Percentiles rank a stretch among this genome's conserved stretches.
Conservation (phyloP, 2,888 invertebrate species). For the Phorcus lineatus region DNA sequence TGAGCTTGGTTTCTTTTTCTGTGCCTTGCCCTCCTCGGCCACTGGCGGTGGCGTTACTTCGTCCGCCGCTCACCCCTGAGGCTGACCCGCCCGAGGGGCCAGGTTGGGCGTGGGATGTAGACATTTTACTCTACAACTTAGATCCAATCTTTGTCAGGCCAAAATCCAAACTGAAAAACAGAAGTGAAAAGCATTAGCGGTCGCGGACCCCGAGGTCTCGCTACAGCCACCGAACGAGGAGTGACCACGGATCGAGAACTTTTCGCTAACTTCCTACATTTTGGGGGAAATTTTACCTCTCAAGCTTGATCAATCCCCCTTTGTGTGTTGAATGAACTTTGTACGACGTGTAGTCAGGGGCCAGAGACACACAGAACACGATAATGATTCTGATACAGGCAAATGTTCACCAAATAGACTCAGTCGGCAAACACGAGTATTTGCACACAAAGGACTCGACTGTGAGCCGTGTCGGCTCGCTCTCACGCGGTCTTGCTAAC, state of each 20-base stretch:
- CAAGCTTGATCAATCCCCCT: background rate
- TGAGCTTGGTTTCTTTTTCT: slow-evolving; percentile 30
- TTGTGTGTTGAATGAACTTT: background rate
- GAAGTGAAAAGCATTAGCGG: background rate
- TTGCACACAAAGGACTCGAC: slow-evolving; percentile 20
- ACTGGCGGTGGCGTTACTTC: background rate
- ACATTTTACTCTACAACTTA: slow-evolving; percentile 11
- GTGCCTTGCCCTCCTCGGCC: slow-evolving; percentile 7
- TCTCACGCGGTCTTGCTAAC: slow-evolving; percentile 14
- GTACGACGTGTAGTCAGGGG: background rate
- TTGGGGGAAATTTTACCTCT: slow-evolving; percentile 1
- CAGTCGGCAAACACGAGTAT: slow-evolving; percentile 23
- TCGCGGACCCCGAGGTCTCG: no score
- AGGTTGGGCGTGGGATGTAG: slow-evolving; percentile 23
- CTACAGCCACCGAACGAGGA: background rate
- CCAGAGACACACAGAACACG: background rate
- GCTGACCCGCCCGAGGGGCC: slow-evolving; percentile 22
- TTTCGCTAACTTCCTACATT: slow-evolving; percentile 2
- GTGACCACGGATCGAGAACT: slow-evolving; percentile 16
- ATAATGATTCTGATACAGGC: background rate
- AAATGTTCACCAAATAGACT: slow-evolving; percentile 17
- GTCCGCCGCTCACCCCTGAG: slow-evolving; percentile 12
- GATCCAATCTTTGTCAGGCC: background rate
- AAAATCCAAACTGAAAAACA: background rate
- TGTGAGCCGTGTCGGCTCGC: background rate